Conservation (phyloP, 2,888 invertebrate species). For the Epirrhoe tristata region DNA sequence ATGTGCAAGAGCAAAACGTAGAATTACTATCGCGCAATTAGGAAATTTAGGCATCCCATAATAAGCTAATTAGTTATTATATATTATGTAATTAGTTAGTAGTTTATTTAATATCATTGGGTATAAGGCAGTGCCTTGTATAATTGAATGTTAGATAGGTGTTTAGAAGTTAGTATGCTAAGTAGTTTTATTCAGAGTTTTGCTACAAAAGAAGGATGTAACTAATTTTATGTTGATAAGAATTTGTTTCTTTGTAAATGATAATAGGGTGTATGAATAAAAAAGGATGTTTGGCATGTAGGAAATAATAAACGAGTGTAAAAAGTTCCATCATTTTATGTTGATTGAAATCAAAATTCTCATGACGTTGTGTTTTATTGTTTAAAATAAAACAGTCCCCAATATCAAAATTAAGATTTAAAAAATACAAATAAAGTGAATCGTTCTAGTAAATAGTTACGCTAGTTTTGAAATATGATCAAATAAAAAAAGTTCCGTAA, state of each 20-base stretch:
- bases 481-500: background rate
- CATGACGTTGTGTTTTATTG: background rate
- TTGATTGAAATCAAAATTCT: background rate
- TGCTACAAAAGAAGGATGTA: background rate
- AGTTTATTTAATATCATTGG: too few relatives aligned
- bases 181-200: background rate
- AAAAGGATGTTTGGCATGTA: background rate
- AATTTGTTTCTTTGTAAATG: too few relatives aligned
- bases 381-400: background rate
- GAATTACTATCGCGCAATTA: background rate
- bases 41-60: constrained; percentile 4
- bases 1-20: background rate
- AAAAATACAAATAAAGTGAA: background rate
- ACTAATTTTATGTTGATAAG: background rate
- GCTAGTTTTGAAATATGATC: background rate
- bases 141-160: constrained; percentile 17
- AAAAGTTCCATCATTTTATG: background rate
- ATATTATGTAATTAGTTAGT: constrained; percentile 8
- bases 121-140: constrained; percentile 39
- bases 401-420: background rate
- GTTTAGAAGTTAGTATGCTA: constrained; percentile 7
- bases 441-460: background rate
- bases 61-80: constrained; percentile 13
- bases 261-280: background rate
- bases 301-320: background rate